Percentiles rank a stretch among this genome's conserved stretches.
These are phyloP conservation scores for Maniola jurtina DNA, from an alignment of 1,140 invertebrate genomes.

Conservation along the genomic window DNA sequence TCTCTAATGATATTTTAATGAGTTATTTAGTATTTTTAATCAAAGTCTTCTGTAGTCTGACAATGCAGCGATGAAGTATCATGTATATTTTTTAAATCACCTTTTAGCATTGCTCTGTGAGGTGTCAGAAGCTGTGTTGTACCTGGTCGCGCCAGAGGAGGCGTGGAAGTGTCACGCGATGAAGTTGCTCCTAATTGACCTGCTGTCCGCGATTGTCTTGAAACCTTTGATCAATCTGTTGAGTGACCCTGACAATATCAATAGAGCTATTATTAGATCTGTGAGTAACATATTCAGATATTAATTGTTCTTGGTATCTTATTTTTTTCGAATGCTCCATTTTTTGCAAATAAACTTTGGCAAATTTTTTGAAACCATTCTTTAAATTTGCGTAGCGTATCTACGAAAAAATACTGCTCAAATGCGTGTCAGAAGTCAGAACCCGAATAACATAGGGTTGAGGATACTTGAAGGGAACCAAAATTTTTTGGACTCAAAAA, in stretches of 20 bases:
- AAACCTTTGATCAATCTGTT: conserved; percentile 88
- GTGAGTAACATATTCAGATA: conserved; percentile 79
- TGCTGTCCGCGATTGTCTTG: conserved; percentile 86
- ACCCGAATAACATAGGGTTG: no score
- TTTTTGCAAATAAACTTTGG: no score
- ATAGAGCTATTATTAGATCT: conserved; percentile 94
- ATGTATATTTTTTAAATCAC: conserved; percentile 22
- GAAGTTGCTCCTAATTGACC: conserved; percentile 88
- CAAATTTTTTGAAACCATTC: no score
- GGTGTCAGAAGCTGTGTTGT: conserved; percentile 90
- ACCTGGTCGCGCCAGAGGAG: conserved; percentile 89
- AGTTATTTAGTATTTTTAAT: no score
- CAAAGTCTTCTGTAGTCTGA: no score
- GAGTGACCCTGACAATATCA: conserved; percentile 96
- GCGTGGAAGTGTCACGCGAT: conserved; percentile 92
- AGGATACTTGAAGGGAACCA: no score
- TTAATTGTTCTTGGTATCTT: neutral
- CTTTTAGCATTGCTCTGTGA: conserved; percentile 90
- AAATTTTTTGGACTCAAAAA: no score
- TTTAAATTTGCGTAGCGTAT: no score
- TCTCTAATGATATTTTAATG: no score
- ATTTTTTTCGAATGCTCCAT: neutral
- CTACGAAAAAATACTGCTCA: no score
- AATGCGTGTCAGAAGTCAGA: no score
- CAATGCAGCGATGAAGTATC: neutral